A percentile compares a stretch with the other conserved stretches of the same genome.
These are phyloP conservation scores for Sialis lutaria DNA, from an alignment of 2,888 invertebrate species.

Conservation along the genomic window DNA sequence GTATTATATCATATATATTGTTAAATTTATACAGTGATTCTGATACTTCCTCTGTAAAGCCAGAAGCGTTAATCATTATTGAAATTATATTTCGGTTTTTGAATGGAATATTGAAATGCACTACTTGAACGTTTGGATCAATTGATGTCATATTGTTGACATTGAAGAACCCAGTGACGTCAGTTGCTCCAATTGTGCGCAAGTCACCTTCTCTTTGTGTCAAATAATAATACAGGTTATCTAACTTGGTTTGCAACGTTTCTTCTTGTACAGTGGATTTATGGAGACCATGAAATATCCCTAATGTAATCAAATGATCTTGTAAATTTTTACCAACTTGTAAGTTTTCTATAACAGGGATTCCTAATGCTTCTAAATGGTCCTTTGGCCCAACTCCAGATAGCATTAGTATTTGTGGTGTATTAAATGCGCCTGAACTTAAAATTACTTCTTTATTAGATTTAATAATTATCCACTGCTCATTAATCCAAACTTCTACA, in stretches of 20 bases:
- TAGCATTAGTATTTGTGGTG: constrained; percentile 49
- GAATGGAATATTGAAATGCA: constrained; percentile 15
- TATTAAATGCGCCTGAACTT: constrained; percentile 19
- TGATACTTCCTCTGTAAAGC: background rate
- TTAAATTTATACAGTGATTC: background rate
- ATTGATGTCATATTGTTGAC: constrained; percentile 22
- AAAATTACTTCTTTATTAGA: constrained; percentile 45
- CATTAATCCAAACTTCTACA: constrained; percentile 23
- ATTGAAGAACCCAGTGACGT: constrained; percentile 31
- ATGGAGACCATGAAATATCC: constrained; percentile 5
- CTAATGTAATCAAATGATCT: constrained; percentile 26
- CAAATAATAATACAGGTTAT: no score
- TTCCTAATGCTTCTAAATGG: constrained; percentile 15
- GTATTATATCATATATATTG: no score
- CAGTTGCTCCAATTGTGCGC: constrained; percentile 24
- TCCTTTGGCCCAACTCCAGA: constrained; percentile 36
- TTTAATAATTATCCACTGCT: constrained; percentile 13
- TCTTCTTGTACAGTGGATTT: background rate
- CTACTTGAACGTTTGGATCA: constrained; percentile 33
- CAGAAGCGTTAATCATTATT: background rate
- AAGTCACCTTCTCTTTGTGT: constrained; percentile 28
- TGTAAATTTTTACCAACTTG: constrained; percentile 31
- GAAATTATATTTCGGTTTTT: background rate
- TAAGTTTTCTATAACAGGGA: constrained; percentile 22
- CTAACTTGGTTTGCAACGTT: no score